Percentiles rank a stretch among this genome's conserved stretches.
Evolutionary conservation across 2,888 invertebrate genomes (phyloP).

Genomic region (Drosophila acutilabella): DNA sequence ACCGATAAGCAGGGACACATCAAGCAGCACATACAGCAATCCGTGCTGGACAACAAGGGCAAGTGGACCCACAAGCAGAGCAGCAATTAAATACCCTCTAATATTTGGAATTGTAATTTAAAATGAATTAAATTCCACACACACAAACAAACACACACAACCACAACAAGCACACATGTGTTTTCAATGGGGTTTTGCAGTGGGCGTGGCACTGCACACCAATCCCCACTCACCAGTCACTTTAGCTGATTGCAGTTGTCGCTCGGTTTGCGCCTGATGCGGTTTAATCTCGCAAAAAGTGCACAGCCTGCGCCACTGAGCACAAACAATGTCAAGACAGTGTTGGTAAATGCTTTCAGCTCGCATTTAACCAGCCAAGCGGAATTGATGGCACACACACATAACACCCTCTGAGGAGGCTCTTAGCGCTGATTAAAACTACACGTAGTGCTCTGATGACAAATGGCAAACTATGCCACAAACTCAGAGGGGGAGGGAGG

Average conservation of each 20-base stretch:
- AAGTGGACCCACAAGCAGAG: constrained; percentile 1
- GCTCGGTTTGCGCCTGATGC: constrained; percentile 4
- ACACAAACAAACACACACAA: constrained; percentile 21
- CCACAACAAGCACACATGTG: constrained; percentile 8
- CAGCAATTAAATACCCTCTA: background rate
- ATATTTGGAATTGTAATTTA: constrained; percentile 31
- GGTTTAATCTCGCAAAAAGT: constrained; percentile 69
- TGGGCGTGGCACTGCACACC: constrained; percentile 11
- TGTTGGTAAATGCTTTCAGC: constrained; percentile 71
- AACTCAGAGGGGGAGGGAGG: background rate
- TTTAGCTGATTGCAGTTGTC: constrained; percentile 68
- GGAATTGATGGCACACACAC: constrained; percentile 46
- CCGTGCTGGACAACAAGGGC: constrained; percentile 10
- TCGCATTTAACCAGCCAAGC: constrained; percentile 57
- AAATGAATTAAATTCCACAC: constrained; percentile 33
- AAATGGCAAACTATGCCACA: constrained; percentile 36
- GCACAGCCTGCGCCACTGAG: constrained; percentile 60
- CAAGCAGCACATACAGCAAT: background rate
- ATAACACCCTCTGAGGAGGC: constrained; percentile 32
- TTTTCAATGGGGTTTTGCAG: constrained; percentile 20
- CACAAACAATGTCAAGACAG: constrained; percentile 65
- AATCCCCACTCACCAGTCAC: constrained; percentile 38
- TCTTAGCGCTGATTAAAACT: constrained; percentile 73
- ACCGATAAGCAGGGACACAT: constrained; percentile 25
- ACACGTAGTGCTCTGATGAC: constrained; percentile 42